Conservation (phyloP, 2,797 vertebrate genomes). For the Natrix natrix region DNA sequence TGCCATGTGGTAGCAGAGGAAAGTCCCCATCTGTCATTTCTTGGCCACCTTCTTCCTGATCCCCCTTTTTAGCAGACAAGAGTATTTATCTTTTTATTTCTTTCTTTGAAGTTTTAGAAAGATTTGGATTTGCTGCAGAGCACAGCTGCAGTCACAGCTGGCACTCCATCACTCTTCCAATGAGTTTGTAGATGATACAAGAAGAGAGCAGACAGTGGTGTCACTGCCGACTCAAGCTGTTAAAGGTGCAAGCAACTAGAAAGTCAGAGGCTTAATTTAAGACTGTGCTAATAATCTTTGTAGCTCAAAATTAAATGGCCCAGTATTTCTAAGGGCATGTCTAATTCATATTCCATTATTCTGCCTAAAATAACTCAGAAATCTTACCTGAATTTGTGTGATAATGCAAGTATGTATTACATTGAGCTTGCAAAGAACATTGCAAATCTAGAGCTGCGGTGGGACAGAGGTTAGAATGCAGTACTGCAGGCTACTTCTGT, state of each 20-base stretch:
- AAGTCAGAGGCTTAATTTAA: background rate
- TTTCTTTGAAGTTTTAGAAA: background rate
- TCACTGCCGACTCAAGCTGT: background rate
- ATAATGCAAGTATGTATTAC: background rate
- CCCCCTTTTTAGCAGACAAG: background rate
- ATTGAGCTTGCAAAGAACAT: too few species aligned
- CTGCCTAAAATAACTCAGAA: background rate
- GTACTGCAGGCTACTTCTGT: too few species aligned
- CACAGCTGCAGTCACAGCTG: background rate
- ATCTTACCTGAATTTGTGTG: background rate
- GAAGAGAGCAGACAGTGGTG: background rate
- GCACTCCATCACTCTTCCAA: background rate
- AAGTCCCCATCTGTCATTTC: background rate
- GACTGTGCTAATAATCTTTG: background rate
- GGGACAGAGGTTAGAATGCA: too few species aligned
- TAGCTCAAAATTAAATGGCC: background rate
- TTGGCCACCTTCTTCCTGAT: background rate
- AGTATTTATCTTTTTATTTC: background rate
- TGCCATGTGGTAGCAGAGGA: background rate
- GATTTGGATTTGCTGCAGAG: background rate
- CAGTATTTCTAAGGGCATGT: background rate
- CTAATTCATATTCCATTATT: background rate
- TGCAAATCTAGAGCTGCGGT: too few species aligned
- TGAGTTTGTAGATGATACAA: background rate
- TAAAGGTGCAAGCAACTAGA: background rate